Evolutionary conservation across 2,888 invertebrate genomes (phyloP).

Genomic region (Athalia circularis): DNA sequence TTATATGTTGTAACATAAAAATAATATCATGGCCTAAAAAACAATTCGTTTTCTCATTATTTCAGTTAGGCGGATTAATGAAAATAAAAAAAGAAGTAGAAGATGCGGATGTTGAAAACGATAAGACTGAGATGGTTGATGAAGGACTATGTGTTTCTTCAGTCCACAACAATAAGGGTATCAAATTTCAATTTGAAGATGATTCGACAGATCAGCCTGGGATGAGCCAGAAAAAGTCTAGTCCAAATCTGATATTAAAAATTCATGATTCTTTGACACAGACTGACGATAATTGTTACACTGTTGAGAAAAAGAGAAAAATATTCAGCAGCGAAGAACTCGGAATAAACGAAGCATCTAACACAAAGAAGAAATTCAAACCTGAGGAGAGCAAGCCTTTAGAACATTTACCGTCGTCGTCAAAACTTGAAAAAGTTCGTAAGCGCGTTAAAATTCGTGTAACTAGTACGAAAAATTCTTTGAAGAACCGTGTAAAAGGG

Average conservation of each 20-base stretch:
- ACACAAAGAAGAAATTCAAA: no score
- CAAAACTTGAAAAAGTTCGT: no score
- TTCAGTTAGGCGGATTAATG: neutral
- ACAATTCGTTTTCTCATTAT: constrained; percentile 4
- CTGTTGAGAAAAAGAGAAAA: neutral
- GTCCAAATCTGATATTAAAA: constrained; percentile 22
- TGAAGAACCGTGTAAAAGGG: no score
- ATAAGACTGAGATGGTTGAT: neutral
- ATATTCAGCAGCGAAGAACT: neutral
- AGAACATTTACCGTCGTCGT: no score
- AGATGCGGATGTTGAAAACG: constrained; percentile 8
- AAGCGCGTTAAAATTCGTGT: no score
- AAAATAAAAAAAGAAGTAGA: constrained; percentile 28
- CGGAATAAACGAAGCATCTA: neutral
- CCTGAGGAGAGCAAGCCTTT: no score
- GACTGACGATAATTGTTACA: neutral
- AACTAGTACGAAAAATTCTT: no score
- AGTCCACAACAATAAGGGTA: neutral
- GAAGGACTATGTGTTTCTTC: no score
- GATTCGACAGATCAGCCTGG: neutral
- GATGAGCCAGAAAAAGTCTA: neutral
- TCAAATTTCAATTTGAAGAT: neutral
- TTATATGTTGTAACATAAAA: neutral
- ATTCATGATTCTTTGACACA: constrained; percentile 11
- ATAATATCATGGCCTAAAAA: neutral